Evolutionary conservation across 2,113 vertebrate species (phyloP), one percentile per base, ranked within the genome.

Genomic region (Triplophysa dalaica): DNA sequence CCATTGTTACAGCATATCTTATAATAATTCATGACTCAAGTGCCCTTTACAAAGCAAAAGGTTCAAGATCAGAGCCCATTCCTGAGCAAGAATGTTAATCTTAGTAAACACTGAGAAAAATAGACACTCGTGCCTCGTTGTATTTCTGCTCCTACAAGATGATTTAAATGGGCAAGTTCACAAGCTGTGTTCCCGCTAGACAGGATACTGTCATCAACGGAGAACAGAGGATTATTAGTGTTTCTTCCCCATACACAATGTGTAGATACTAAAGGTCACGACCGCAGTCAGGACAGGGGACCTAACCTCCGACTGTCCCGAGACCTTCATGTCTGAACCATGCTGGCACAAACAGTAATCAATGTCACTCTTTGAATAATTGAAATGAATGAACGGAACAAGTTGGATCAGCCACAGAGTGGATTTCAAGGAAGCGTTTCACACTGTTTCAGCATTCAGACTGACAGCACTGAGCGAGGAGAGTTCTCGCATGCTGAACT

Each of bases 181-280:
- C 70, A 82, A 66, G 50, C 67, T 58, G 29, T 50, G 5, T 13
- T 73, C 75, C 67, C 77, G 29, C 61, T 12, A 68, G 72, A 70
- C 65, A 14, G 24, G 50, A 66, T 78, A 65, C 75, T 80, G 82
- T 75, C 83, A 75, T 79, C 64, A 62, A 33, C 45, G 33, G 63
- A 48, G 54, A 77, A 33, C 75, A 82, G 80, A 85, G 70, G 75
- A 79, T 84, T 78, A 84, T 79, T 79, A 84, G 73, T 56, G n/a
- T 82, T 22, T 29, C 41, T 67, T 77, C 65, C 74, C 70, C 60
- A 77, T 70, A 70, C 81, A 79, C 54, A 66, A 54, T 65, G 41
- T 77, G 58, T 29, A 24, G 9, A 82, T 73, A 80, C 79, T 83
- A 61, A 74, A 85, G 60, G 66, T 70, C 76, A 64, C 69, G 77